Percentiles rank a stretch among this genome's conserved stretches.
These are phyloP conservation scores for Apoda limacodes DNA, from an alignment of 2,888 invertebrate species.

Conservation along the genomic window DNA sequence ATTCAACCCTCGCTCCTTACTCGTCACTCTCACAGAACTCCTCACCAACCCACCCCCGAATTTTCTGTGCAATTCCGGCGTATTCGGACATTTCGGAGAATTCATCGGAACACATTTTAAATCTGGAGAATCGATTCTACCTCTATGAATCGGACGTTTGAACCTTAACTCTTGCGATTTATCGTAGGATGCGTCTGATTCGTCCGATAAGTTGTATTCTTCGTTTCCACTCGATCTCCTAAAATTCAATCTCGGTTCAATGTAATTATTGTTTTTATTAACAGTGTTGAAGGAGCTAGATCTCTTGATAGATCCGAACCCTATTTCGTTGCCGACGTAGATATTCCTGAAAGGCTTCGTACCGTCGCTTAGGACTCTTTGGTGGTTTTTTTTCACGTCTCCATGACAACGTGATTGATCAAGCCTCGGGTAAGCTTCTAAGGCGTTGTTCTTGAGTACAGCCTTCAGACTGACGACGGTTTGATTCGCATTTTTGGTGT, in stretches of 20 bases:
- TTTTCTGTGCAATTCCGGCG: slow-evolving; percentile 72
- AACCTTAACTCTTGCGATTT: slow-evolving; percentile 60
- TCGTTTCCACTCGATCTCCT: slow-evolving; percentile 49
- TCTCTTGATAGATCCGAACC: slow-evolving; percentile 68
- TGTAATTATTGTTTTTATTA: slow-evolving; percentile 52
- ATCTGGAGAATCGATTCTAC: slow-evolving; percentile 70
- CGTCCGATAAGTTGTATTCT: slow-evolving; percentile 49
- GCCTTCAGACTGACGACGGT: slow-evolving; percentile 50
- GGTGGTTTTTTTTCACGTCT: slow-evolving; percentile 39
- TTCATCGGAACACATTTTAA: slow-evolving; percentile 57
- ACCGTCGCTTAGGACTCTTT: slow-evolving; percentile 38
- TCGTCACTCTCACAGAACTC: slow-evolving; percentile 48
- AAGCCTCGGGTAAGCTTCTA: slow-evolving; percentile 47
- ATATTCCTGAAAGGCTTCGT: slow-evolving; percentile 30
- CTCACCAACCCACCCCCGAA: slow-evolving; percentile 62
- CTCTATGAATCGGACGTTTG: slow-evolving; percentile 81
- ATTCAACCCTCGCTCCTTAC: slow-evolving; percentile 65
- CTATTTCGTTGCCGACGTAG: slow-evolving; percentile 28
- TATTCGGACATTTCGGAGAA: slow-evolving; percentile 69
- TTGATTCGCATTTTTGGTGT: slow-evolving; percentile 44
- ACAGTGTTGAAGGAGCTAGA: slow-evolving; percentile 76
- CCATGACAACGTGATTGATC: slow-evolving; percentile 56
- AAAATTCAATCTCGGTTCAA: slow-evolving; percentile 37
- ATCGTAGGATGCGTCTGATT: slow-evolving; percentile 52
- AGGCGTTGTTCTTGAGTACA: slow-evolving; percentile 55